These are phyloP conservation scores for Porphyrio hochstetteri DNA, from an alignment of 2,113 vertebrate genomes.

Conservation along the genomic window DNA sequence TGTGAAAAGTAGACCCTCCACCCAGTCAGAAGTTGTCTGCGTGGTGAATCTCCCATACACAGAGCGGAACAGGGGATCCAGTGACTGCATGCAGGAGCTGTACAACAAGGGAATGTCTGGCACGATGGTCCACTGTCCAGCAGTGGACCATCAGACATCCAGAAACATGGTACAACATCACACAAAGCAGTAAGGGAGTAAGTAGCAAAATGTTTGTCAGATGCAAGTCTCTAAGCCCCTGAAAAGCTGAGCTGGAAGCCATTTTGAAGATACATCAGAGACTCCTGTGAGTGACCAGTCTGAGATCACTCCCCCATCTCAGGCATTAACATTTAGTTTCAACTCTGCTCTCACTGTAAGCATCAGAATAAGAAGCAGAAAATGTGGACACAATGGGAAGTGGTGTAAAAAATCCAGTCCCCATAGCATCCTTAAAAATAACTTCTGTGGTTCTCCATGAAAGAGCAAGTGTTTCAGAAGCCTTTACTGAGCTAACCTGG, in stretches of 20 bases:
- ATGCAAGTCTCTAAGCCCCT: background rate
- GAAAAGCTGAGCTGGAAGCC: background rate
- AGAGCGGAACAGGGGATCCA: background rate
- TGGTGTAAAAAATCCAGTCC: background rate
- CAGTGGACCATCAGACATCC: background rate
- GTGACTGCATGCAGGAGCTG: background rate
- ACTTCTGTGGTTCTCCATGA: background rate
- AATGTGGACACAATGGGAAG: background rate
- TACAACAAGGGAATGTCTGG: background rate
- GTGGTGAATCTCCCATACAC: background rate
- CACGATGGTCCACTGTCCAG: background rate
- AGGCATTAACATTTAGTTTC: background rate
- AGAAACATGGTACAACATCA: background rate
- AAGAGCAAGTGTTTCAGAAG: background rate
- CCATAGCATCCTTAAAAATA: background rate
- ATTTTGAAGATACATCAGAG: background rate
- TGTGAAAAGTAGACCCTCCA: background rate
- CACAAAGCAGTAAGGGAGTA: background rate
- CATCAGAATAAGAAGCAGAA: background rate
- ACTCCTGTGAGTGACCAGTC: background rate
- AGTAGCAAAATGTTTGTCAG: background rate
- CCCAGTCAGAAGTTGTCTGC: background rate
- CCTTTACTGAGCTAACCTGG: conserved; percentile 18
- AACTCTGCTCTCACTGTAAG: background rate
- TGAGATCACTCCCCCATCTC: background rate